Conservation (phyloP, 2,888 invertebrate genomes). For the Drosophila mulleri region DNA sequence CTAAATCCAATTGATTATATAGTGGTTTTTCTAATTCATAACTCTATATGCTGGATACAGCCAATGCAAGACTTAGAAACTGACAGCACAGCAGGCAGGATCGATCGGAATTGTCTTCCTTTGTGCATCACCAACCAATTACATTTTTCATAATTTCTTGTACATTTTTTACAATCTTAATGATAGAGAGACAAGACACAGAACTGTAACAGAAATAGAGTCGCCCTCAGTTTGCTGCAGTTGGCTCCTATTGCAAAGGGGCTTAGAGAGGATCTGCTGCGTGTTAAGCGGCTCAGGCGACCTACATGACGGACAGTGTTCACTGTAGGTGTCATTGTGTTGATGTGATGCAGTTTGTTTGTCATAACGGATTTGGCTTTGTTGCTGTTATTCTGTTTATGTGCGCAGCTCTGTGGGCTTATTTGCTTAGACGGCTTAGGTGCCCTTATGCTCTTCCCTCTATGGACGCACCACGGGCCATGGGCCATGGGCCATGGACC, state of each 20-base stretch:
- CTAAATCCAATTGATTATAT: too few relatives aligned
- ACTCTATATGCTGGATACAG: too few relatives aligned
- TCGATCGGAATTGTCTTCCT: background rate
- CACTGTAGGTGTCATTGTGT: slow-evolving; percentile 38
- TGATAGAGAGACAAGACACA: background rate
- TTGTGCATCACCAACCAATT: background rate
- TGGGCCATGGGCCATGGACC: background rate
- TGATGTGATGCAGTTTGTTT: slow-evolving; percentile 37
- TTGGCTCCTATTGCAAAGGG: slow-evolving; percentile 12
- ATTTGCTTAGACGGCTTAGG: slow-evolving; percentile 70
- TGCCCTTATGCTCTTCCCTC: slow-evolving; percentile 4
- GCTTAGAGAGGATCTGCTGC: slow-evolving; percentile 17
- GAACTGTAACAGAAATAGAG: background rate
- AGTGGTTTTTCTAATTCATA: too few relatives aligned
- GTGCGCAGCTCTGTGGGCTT: slow-evolving; percentile 46
- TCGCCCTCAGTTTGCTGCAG: background rate
- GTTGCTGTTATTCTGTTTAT: slow-evolving; percentile 20
- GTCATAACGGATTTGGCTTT: slow-evolving; percentile 38
- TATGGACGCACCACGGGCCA: background rate
- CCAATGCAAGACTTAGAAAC: too few relatives aligned
- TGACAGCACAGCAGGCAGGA: too few relatives aligned
- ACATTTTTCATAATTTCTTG: background rate
- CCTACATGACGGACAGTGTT: slow-evolving; percentile 32
- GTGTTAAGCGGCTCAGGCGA: slow-evolving; percentile 36
- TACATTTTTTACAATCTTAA: background rate